A percentile compares a stretch with the other conserved stretches of the same genome.
phyloP scores from a whole-genome alignment of 2,113 vertebrate genomes.

The Recurvirostra avosetta region DNA sequence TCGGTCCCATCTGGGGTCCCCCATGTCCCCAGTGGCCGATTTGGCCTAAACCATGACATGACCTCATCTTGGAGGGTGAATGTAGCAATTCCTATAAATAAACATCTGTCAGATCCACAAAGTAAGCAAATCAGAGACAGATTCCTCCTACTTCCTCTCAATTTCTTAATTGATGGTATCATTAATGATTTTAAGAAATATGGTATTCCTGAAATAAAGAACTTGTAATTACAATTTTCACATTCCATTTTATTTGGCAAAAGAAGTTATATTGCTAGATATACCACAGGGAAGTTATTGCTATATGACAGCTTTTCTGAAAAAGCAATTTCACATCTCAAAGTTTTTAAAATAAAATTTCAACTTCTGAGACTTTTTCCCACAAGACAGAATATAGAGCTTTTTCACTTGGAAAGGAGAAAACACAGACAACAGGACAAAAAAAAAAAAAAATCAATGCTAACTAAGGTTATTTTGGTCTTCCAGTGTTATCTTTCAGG shows the following conservation, averaged over 20 bases:
- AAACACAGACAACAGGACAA: not conserved
- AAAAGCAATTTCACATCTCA: not conserved
- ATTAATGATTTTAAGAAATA: not conserved
- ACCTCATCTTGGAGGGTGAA: not conserved
- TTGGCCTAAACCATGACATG: no score
- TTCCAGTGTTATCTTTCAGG: not conserved
- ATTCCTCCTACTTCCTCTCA: not conserved
- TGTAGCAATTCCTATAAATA: not conserved
- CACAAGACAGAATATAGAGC: not conserved
- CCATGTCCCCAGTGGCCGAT: no score
- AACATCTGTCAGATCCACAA: not conserved
- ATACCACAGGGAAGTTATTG: not conserved
- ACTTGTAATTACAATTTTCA: not conserved
- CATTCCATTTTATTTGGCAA: not conserved
- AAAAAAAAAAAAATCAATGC: not conserved
- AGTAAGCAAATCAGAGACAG: not conserved
- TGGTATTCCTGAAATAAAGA: not conserved
- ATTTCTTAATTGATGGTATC: not conserved
- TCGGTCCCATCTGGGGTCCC: no score
- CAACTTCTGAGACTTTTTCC: not conserved
- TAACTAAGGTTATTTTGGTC: not conserved
- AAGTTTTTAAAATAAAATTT: not conserved
- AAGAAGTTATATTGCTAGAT: not conserved
- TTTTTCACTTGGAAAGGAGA: not conserved
- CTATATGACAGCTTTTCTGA: not conserved